Conservation (phyloP, 2,888 invertebrate species). For the Phaonia tiefii region DNA sequence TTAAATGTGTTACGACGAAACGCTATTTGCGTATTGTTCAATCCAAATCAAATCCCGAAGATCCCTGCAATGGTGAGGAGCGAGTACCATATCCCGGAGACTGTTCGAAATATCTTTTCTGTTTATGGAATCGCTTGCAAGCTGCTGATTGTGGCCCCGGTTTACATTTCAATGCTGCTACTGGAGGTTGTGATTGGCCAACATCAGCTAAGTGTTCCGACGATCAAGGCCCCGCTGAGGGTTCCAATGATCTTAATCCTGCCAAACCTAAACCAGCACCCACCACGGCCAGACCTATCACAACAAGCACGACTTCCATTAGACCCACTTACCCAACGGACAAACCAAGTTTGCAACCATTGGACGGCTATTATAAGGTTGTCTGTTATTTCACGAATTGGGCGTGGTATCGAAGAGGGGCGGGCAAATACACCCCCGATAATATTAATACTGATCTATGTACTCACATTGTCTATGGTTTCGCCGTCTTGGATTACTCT, state of each 20-base stretch:
- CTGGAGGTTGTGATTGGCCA: constrained; percentile 88
- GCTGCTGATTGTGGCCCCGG: constrained; percentile 87
- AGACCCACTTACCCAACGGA: constrained; percentile 76
- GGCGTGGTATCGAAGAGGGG: constrained; percentile 93
- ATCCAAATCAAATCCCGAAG: constrained; percentile 78
- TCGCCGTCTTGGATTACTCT: constrained; percentile 93
- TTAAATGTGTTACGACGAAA: constrained; percentile 82
- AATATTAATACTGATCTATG: constrained; percentile 93
- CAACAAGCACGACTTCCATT: constrained; percentile 73
- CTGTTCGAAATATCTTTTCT: constrained; percentile 88
- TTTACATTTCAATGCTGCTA: constrained; percentile 87
- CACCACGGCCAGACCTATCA: constrained; percentile 68
- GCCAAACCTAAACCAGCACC: constrained; percentile 72
- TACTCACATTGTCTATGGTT: constrained; percentile 96
- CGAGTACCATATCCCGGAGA: constrained; percentile 85
- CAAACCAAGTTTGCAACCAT: constrained; percentile 79
- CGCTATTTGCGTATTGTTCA: constrained; percentile 76
- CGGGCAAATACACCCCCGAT: constrained; percentile 91
- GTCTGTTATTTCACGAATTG: constrained; percentile 96
- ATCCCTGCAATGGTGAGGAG: constrained; percentile 84
- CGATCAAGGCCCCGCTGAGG: constrained; percentile 54
- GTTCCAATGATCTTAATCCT: constrained; percentile 61
- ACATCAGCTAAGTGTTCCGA: constrained; percentile 83
- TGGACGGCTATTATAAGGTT: constrained; percentile 88
- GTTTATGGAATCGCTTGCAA: constrained; percentile 89